A percentile compares a stretch with the other conserved stretches of the same genome.
Evolutionary conservation across 2,888 invertebrate genomes (phyloP).

Genomic region (Lochmaea crataegi): DNA sequence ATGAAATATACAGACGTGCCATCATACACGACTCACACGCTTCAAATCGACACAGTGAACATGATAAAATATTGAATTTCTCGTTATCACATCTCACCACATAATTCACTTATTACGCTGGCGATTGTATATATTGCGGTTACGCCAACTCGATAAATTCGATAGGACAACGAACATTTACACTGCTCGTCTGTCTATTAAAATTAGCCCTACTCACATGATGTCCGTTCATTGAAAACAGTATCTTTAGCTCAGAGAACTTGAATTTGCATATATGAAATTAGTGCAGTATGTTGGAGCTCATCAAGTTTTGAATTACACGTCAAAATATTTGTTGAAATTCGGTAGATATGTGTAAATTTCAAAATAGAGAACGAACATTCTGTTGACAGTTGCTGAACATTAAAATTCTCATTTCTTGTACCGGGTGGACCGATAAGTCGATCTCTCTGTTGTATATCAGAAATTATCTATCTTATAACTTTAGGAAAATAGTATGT

Average conservation of each 20-base stretch:
- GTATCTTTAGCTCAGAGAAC: neutral
- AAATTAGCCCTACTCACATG: neutral
- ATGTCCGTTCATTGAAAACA: neutral
- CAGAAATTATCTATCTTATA: too few species aligned
- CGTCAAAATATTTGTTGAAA: neutral
- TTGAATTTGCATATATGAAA: neutral
- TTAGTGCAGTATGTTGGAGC: neutral
- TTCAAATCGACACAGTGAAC: neutral
- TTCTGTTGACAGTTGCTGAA: neutral
- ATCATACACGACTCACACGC: too few species aligned
- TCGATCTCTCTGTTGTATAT: too few species aligned
- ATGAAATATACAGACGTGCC: neutral
- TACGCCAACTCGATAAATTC: neutral
- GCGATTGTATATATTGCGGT: neutral
- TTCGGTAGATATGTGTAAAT: neutral
- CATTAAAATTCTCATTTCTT: too few species aligned
- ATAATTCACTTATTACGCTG: neutral
- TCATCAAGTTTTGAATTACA: neutral
- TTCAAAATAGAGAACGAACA: neutral
- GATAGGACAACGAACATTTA: neutral
- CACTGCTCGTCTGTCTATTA: neutral
- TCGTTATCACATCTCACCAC: too few species aligned
- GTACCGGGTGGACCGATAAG: too few species aligned
- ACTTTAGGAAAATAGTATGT: too few species aligned
- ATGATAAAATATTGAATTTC: neutral